Conservation (phyloP, 2,888 invertebrate species). For the Drosophila tripunctata region DNA sequence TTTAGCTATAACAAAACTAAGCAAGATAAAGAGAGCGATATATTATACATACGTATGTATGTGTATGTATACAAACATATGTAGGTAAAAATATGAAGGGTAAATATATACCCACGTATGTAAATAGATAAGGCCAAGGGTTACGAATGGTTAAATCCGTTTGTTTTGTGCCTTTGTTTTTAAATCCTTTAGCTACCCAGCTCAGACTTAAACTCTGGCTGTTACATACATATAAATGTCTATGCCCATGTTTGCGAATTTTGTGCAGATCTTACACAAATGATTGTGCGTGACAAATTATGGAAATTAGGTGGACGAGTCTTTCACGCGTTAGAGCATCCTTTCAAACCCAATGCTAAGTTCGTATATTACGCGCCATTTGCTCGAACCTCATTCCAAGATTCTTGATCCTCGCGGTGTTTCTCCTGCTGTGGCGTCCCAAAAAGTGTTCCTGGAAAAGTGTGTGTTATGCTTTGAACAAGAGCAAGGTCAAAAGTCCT, state of each 20-base stretch:
- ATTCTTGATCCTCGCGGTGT: neutral
- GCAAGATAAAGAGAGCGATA: neutral
- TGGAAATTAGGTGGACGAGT: slow-evolving; percentile 65
- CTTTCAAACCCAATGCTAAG: slow-evolving; percentile 6
- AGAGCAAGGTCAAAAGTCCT: slow-evolving; percentile 19
- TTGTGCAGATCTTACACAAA: slow-evolving; percentile 61
- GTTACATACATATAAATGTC: neutral
- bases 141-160: slow-evolving; percentile 71
- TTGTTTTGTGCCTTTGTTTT: slow-evolving; percentile 69
- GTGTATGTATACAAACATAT: no score
- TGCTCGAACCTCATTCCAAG: neutral
- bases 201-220: slow-evolving; percentile 17
- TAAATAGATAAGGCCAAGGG: slow-evolving; percentile 67
- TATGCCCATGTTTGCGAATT: slow-evolving; percentile 52
- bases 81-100: slow-evolving; percentile 3
- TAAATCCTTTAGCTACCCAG: slow-evolving; percentile 71
- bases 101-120: no score
- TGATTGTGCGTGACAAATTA: slow-evolving; percentile 79
- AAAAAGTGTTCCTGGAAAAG: slow-evolving; percentile 44
- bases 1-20: neutral
- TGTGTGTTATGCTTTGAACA: neutral
- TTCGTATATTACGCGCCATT: slow-evolving; percentile 22
- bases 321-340: slow-evolving; percentile 55
- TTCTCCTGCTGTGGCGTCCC: slow-evolving; percentile 19
- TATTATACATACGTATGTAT: neutral